A percentile compares a stretch with the other conserved stretches of the same genome.
Conservation (phyloP, 2,888 invertebrate genomes). For the Pseudococcus longispinus region DNA sequence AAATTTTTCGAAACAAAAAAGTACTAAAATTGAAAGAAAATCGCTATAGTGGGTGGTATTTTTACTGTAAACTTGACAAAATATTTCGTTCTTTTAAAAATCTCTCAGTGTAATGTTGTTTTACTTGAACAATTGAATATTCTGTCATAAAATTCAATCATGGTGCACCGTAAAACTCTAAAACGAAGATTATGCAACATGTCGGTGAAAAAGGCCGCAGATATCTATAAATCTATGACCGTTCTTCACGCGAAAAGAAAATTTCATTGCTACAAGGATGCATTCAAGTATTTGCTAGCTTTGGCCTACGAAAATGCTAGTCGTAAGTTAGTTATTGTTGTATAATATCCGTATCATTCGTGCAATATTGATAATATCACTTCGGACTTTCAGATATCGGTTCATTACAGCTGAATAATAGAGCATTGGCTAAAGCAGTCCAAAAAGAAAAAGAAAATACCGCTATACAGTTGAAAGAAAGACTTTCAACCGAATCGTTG, state of each 20-base stretch:
- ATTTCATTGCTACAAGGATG: neutral
- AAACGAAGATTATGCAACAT: neutral
- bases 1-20: neutral
- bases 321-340: neutral
- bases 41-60: neutral
- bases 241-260: conserved; percentile 1
- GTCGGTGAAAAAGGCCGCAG: neutral
- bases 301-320: neutral
- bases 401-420: neutral
- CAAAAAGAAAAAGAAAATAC: conserved; percentile 48
- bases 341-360: neutral
- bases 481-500: neutral
- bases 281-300: neutral
- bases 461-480: neutral
- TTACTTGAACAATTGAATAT: neutral
- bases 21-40: neutral
- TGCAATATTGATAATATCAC: neutral
- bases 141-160: neutral
- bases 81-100: neutral
- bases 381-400: neutral
- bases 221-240: neutral
- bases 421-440: conserved; percentile 4
- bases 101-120: neutral
- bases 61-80: neutral
- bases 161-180: neutral